Conservation (phyloP, 2,888 invertebrate genomes). For the Timema cristinae region DNA sequence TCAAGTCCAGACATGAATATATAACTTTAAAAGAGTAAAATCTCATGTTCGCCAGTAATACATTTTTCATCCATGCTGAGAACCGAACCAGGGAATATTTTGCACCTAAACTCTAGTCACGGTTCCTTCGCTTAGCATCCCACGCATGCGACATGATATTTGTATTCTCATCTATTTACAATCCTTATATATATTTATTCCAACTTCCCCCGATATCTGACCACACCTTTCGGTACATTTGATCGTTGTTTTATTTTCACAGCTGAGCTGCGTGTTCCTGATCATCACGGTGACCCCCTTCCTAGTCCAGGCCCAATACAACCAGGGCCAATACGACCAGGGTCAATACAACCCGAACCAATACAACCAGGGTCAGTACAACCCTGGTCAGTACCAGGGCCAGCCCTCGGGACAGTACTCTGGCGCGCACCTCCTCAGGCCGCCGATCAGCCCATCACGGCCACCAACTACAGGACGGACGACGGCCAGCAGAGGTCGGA, state of each 20-base stretch:
- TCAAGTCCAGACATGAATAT: too few species aligned
- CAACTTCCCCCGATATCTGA: not conserved
- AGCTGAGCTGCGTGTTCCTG: constrained; percentile 12
- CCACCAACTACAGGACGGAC: constrained; percentile 25
- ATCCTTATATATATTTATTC: too few species aligned
- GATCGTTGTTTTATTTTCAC: not conserved
- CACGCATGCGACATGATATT: too few species aligned
- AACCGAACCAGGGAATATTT: too few species aligned
- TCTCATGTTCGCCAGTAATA: too few species aligned
- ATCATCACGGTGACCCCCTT: constrained; percentile 22
- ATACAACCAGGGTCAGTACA: constrained; percentile 13
- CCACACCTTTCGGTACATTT: not conserved
- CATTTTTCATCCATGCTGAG: too few species aligned
- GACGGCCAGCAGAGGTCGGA: constrained; percentile 31
- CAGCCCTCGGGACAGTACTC: not conserved
- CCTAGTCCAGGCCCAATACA: constrained; percentile 28
- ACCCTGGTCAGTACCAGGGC: not conserved
- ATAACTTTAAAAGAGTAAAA: too few species aligned
- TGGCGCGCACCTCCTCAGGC: constrained; percentile 26
- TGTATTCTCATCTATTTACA: too few species aligned
- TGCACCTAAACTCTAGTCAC: too few species aligned
- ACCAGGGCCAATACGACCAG: constrained; percentile 35
- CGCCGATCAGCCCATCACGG: constrained; percentile 26
- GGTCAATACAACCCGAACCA: constrained; percentile 27
- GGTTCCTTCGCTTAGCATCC: too few species aligned